Evolutionary conservation across 2,888 invertebrate genomes (phyloP).

Genomic region (Microplitis manilae): DNA sequence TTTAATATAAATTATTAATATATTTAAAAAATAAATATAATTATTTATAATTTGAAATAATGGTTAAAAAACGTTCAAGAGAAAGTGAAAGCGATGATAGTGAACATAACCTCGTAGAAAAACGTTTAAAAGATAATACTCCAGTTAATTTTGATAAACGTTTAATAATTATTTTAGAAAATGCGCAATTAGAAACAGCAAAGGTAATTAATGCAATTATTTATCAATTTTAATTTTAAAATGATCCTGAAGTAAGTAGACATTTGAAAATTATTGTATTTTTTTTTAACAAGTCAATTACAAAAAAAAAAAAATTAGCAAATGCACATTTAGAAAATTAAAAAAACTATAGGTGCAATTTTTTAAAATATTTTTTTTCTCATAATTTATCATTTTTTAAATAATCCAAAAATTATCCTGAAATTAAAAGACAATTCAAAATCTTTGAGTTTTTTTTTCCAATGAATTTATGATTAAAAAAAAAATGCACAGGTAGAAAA

Average conservation of each 20-base stretch:
- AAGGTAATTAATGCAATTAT: slow-evolving; percentile 77
- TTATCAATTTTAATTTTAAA: too few species aligned
- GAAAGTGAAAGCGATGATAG: slow-evolving; percentile 74
- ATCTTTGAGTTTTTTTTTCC: too few species aligned
- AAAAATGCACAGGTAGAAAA: background rate
- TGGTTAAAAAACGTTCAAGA: slow-evolving; percentile 74
- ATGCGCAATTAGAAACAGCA: slow-evolving; percentile 95
- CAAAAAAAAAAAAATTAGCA: background rate
- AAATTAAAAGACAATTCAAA: too few species aligned
- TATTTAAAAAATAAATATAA: background rate
- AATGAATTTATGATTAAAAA: too few species aligned
- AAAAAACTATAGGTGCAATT: slow-evolving; percentile 13
- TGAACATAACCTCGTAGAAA: slow-evolving; percentile 85
- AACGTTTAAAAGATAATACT: slow-evolving; percentile 84
- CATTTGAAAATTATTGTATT: background rate
- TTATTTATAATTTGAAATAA: slow-evolving; percentile 52
- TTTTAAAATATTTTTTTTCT: background rate
- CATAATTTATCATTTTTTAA: too few species aligned
- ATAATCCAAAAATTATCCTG: background rate
- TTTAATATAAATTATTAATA: background rate
- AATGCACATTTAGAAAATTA: background rate
- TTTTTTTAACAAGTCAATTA: background rate
- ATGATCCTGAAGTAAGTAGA: too few species aligned
- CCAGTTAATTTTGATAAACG: slow-evolving; percentile 90
- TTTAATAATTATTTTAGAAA: slow-evolving; percentile 92